Conservation (phyloP, 2,797 vertebrate genomes). For the Astyanax mexicanus region DNA sequence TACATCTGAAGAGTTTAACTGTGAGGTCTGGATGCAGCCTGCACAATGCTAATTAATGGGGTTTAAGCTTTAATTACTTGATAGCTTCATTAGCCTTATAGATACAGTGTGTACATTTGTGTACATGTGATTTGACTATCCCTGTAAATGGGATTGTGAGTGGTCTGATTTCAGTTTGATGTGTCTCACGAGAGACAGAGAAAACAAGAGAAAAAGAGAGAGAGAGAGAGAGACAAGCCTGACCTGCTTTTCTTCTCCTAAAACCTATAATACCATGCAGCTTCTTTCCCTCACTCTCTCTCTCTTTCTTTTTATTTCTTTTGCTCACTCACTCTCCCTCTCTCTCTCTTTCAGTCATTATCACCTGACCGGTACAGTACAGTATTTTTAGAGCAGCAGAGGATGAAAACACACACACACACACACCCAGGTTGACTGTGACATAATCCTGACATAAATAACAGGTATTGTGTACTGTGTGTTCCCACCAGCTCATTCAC, state of each 20-base stretch:
- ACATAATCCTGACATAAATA: background rate
- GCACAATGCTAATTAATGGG: no score
- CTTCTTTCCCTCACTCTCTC: constrained; percentile 24
- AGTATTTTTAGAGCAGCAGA: constrained; percentile 4
- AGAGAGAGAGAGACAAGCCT: constrained; percentile 61
- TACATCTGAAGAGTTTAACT: no score
- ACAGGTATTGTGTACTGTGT: background rate
- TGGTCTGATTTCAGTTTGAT: no score
- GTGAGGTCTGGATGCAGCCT: no score
- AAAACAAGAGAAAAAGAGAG: background rate
- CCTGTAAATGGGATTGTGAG: no score
- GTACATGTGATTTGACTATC: no score
- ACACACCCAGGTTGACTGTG: background rate
- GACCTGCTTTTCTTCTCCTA: constrained; percentile 64
- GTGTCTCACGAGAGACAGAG: no score
- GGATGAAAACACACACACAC: background rate
- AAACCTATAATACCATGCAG: constrained; percentile 36
- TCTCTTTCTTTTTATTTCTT: background rate
- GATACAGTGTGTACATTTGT: no score
- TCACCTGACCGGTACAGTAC: constrained; percentile 54
- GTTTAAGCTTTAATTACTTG: no score
- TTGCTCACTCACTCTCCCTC: background rate
- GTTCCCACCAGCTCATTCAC: background rate
- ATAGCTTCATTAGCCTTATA: no score
- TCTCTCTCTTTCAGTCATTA: constrained; percentile 36